Percentiles rank a stretch among this genome's conserved stretches.
phyloP scores from a whole-genome alignment of 2,888 invertebrate genomes.

The Panzeria rudis region DNA sequence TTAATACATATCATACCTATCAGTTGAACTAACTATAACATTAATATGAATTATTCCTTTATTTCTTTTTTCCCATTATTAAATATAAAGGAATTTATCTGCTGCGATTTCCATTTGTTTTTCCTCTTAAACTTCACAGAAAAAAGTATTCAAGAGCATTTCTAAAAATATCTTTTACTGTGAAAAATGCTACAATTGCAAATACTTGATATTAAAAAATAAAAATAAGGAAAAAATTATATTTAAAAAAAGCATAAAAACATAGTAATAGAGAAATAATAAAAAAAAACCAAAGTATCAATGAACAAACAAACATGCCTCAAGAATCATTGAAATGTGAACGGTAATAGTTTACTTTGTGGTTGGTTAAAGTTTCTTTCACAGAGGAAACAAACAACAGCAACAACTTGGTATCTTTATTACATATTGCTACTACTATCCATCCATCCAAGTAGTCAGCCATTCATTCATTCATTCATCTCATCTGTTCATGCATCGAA shows the following conservation, averaged over 20 bases:
- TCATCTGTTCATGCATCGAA: slow-evolving; percentile 24
- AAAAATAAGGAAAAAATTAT: slow-evolving; percentile 40
- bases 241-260: slow-evolving; percentile 25
- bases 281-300: slow-evolving; percentile 59
- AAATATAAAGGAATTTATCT: slow-evolving; percentile 27
- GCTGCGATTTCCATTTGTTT: slow-evolving; percentile 37
- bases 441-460: slow-evolving; percentile 19
- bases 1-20: too few relatives aligned
- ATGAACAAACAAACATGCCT: slow-evolving; percentile 72
- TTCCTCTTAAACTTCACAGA: neutral
- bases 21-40: too few relatives aligned
- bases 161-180: slow-evolving; percentile 53
- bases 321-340: slow-evolving; percentile 74
- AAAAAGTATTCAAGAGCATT: slow-evolving; percentile 48
- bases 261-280: slow-evolving; percentile 35
- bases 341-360: slow-evolving; percentile 73
- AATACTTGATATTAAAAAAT: slow-evolving; percentile 54
- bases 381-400: slow-evolving; percentile 45
- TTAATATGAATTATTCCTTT: neutral
- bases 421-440: slow-evolving; percentile 3
- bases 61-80: neutral
- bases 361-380: slow-evolving; percentile 65
- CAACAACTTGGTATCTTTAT: slow-evolving; percentile 2
- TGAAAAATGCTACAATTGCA: slow-evolving; percentile 65
- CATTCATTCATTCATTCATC: slow-evolving; percentile 13